These are phyloP conservation scores for Oreochromis spilurus DNA, from an alignment of 2,113 vertebrate species.

Conservation along the genomic window DNA sequence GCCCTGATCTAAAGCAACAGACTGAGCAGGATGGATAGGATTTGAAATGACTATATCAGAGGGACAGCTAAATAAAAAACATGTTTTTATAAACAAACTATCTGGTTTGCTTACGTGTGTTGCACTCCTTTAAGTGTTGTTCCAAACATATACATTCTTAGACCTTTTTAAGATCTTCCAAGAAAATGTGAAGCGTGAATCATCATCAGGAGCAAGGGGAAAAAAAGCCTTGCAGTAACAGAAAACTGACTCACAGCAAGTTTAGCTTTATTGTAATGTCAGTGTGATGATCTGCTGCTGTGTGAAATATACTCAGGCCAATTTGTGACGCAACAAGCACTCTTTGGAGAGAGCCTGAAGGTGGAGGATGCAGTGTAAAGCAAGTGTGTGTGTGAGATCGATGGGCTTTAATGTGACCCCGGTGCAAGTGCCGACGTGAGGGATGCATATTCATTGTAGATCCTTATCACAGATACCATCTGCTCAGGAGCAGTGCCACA, in stretches of 20 bases:
- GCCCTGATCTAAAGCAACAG: not conserved
- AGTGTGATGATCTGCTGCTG: not conserved
- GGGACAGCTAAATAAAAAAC: not conserved
- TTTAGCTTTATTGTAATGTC: constrained; percentile 3
- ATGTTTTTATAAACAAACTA: not conserved
- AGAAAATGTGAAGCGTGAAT: not conserved
- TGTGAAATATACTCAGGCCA: constrained; percentile 1
- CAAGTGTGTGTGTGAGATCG: not conserved
- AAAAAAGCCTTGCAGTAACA: not conserved
- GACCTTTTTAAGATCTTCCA: not conserved
- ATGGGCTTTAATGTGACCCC: constrained; percentile 40
- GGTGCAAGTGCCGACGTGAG: constrained; percentile 21
- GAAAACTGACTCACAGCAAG: not conserved
- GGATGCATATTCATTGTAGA: not conserved
- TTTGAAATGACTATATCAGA: not conserved
- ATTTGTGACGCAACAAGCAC: not conserved
- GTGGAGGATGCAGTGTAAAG: not conserved
- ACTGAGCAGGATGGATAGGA: not conserved
- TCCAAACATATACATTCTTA: not conserved
- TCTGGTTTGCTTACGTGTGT: not conserved
- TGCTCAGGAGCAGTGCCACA: constrained; percentile 36
- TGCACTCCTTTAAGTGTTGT: not conserved
- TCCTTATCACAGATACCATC: constrained; percentile 52
- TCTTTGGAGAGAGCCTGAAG: not conserved
- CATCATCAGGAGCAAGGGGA: not conserved